A percentile compares a stretch with the other conserved stretches of the same genome.
Conservation (phyloP, 2,888 invertebrate species). For the Falcaria lacertinaria region DNA sequence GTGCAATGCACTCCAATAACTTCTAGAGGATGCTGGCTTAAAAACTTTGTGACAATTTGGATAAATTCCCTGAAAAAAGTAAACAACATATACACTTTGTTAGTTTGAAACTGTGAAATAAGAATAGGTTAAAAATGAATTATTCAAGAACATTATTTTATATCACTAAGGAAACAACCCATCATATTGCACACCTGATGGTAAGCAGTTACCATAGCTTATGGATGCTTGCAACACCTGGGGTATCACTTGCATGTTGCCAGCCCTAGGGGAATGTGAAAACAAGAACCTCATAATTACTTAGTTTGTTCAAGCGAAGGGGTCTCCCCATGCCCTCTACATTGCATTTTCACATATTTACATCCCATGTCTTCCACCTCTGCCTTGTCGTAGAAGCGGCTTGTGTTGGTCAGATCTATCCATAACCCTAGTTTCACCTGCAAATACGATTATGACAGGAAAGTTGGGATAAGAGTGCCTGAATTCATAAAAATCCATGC, state of each 20-base stretch:
- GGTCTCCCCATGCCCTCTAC: slow-evolving; percentile 95
- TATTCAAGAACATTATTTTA: too few species aligned
- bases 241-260: too few species aligned
- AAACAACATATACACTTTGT: too few species aligned
- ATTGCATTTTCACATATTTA: slow-evolving; percentile 92
- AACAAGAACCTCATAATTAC: slow-evolving; percentile 22
- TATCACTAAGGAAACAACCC: too few species aligned
- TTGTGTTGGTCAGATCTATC: slow-evolving; percentile 98
- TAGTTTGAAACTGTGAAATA: too few species aligned
- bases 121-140: too few species aligned
- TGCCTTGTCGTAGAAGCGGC: slow-evolving; percentile 92
- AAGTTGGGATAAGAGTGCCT: too few species aligned
- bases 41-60: slow-evolving; percentile 87
- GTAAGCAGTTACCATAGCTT: too few species aligned
- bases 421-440: slow-evolving; percentile 94
- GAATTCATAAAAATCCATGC: too few species aligned
- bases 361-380: slow-evolving; percentile 88
- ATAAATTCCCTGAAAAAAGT: slow-evolving; percentile 85
- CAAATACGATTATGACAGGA: slow-evolving; percentile 17
- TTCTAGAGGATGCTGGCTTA: slow-evolving; percentile 88
- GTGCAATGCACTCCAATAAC: slow-evolving; percentile 94
- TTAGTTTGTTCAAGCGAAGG: slow-evolving; percentile 91
- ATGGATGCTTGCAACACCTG: too few species aligned
- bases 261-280: too few species aligned
- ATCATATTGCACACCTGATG: too few species aligned